These are phyloP conservation scores for Odiellus spinosus DNA, from an alignment of 2,888 invertebrate genomes.

Conservation along the genomic window DNA sequence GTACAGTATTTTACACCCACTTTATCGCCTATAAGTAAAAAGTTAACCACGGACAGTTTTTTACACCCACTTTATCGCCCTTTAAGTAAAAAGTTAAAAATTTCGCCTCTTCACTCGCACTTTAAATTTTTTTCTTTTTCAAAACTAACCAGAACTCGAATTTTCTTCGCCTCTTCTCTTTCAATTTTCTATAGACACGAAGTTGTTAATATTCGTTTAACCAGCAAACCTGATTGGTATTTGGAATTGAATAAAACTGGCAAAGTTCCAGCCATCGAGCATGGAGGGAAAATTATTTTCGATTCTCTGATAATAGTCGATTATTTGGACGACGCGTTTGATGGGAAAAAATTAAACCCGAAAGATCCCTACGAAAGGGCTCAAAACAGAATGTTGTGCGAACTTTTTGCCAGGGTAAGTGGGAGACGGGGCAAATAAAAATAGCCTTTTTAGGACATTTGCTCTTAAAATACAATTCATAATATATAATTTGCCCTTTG, in stretches of 20 bases:
- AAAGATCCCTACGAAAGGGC: constrained; percentile 29
- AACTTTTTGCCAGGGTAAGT: constrained; percentile 40
- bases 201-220: constrained; percentile 36
- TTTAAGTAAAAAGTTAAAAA: no score
- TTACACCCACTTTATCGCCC: no score
- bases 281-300: constrained; percentile 35
- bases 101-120: no score
- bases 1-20: no score
- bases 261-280: constrained; percentile 33
- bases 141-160: no score
- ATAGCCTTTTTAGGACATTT: no score
- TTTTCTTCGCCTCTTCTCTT: constrained; percentile 1
- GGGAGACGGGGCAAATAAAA: no score
- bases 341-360: constrained; percentile 36
- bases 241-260: constrained; percentile 34
- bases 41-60: no score
- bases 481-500: no score
- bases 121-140: no score
- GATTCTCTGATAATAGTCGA: constrained; percentile 42
- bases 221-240: constrained; percentile 37
- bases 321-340: constrained; percentile 40
- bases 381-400: constrained; percentile 34
- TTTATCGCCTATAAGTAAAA: no score
- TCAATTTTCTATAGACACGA: constrained; percentile 30
- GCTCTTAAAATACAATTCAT: no score